Evolutionary conservation across 2,888 invertebrate species (phyloP).

Genomic region (Nephrotoma flavescens): DNA sequence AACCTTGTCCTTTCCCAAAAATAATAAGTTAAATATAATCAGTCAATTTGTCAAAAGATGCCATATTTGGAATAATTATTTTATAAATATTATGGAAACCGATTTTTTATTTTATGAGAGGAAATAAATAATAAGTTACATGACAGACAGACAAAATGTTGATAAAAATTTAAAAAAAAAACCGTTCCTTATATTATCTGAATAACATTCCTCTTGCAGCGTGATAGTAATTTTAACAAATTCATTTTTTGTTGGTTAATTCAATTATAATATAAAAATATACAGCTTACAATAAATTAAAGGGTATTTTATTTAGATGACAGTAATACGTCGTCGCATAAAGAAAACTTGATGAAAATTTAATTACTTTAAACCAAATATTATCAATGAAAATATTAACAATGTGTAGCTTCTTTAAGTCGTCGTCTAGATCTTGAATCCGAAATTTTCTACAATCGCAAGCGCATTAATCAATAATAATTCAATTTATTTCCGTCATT

Average conservation of each 20-base stretch:
- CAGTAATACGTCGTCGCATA: neutral
- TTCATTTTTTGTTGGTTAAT: neutral
- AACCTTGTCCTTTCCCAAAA: neutral
- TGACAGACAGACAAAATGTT: neutral
- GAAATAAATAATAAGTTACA: neutral
- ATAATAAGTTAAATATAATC: neutral
- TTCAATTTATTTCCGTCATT: neutral
- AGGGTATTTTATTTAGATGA: neutral
- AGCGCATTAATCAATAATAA: neutral
- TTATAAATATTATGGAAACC: neutral
- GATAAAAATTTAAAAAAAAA: neutral
- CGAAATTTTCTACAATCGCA: neutral
- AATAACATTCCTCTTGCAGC: neutral
- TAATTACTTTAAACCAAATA: neutral
- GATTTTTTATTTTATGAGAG: neutral
- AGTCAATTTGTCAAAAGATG: neutral
- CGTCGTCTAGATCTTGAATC: neutral
- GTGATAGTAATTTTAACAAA: neutral
- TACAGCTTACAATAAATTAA: neutral
- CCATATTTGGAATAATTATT: neutral
- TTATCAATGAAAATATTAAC: neutral
- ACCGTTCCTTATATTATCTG: neutral
- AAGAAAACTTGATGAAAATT: neutral
- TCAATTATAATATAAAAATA: neutral
- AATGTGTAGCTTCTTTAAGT: neutral